Base-by-base conservation (phyloP, 2,888 invertebrate genomes). In the Hydroisotoma schaefferi region DNA sequence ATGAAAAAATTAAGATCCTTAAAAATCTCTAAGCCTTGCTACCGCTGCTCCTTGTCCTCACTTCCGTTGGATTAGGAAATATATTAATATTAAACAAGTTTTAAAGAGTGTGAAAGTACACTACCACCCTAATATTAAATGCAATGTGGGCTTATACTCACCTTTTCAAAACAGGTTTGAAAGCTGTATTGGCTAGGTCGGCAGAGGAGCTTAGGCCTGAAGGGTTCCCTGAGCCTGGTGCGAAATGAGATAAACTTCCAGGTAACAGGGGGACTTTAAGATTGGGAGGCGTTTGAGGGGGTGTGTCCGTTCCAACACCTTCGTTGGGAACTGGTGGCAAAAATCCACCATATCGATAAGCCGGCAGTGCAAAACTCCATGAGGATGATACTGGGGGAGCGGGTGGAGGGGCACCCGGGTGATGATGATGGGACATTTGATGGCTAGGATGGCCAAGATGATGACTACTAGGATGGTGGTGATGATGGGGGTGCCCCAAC, bases 81-180 rank as follows among this genome's bases (percentile, higher is more conserved):
- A n/a, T n/a, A n/a, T n/a, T n/a, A n/a, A n/a, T n/a, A n/a, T n/a
- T n/a, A n/a, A n/a, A n/a, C n/a, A n/a, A n/a, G n/a, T n/a, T n/a
- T n/a, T n/a, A n/a, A n/a, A n/a, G n/a, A n/a, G n/a, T n/a, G n/a
- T n/a, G n/a, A n/a, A n/a, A n/a, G n/a, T n/a, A n/a, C n/a, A n/a
- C n/a, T n/a, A n/a, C n/a, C n/a, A n/a, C n/a, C n/a, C n/a, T n/a
- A n/a, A n/a, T n/a, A n/a, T n/a, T n/a, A n/a, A n/a, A n/a, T n/a
- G n/a, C n/a, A n/a, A n/a, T n/a, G 44, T 29, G n/a, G n/a, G n/a
- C n/a, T n/a, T n/a, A n/a, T n/a, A n/a, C 80, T 81, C 77, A 91
- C 91, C 90, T 90, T 82, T 91, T 92, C 79, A 90, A 90, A 79
- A 90, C 89, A 68, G 90, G 90, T 79, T 90, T 90, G 79, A 91